Base-by-base conservation (phyloP, 2,797 vertebrate genomes). In the Chloroceryle inda region DNA sequence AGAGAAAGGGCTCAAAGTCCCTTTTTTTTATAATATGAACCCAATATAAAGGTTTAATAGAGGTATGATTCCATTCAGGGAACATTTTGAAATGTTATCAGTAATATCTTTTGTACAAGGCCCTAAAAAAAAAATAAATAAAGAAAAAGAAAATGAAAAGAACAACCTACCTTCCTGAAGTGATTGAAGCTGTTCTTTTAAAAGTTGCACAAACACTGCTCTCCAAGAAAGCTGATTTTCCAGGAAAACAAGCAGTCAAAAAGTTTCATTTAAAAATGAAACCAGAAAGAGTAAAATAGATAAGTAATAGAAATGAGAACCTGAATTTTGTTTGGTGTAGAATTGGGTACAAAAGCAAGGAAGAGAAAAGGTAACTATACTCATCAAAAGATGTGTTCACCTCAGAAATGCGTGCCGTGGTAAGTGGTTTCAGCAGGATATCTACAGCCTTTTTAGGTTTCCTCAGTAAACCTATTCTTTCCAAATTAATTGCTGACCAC, bases 401-500 rank as follows among this genome's bases (percentile, higher is more conserved):
- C 14, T 75, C 14, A 38, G 16, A 56, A 22, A 13, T 74, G 19
- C 8, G 8, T 23, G 5, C 12, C 17, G n/a, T 1, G 1, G 27
- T 33, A 74, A 73, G 20, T 29, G 0, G 29, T 68, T 86, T 72
- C 64, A 59, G 0, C 19, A 62, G 27, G 22, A 1, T 58, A 63
- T 40, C 47, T 74, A 4, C 9, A 37, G 33, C 3, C 0, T 45
- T 27, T 50, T 59, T 21, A 58, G 7, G 42, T 76, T 67, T 58
- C 42, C 9, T 77, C 18, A 37, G 22, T 56, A 82, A 89, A 85
- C 16, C 17, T n/a, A 4, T 27, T 44, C 23, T 66, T 92, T 78
- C 8, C 24, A 58, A 33, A 49, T 0, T 7, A 62, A 55, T 58
- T 20, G 56, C 9, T 1, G 2, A 16, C 24, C 6, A 22, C 31